Percentiles rank a stretch among this genome's conserved stretches.
phyloP scores from a whole-genome alignment of 1,140 invertebrate genomes.

The Orussus abietinus region DNA sequence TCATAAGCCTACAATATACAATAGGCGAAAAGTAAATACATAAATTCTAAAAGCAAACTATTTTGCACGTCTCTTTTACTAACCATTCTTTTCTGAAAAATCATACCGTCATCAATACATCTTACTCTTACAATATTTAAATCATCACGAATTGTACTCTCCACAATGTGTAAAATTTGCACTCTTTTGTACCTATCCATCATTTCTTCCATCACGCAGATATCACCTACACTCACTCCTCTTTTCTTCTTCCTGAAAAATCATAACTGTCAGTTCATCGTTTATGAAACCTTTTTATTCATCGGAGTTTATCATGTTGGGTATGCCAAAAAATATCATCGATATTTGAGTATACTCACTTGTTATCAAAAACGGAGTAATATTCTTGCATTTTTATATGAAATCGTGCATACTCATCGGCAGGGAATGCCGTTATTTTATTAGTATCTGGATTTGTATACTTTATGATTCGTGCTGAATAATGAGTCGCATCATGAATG shows the following conservation, averaged over 20 bases:
- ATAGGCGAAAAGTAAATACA: slow-evolving; percentile 15
- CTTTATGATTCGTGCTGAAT: slow-evolving; percentile 38
- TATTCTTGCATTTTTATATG: slow-evolving; percentile 27
- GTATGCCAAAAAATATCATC: too few species aligned
- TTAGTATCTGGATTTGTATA: slow-evolving; percentile 17
- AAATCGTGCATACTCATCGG: slow-evolving; percentile 22
- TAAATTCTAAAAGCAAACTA: slow-evolving; percentile 10
- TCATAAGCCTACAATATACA: slow-evolving; percentile 23
- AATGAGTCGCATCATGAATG: slow-evolving; percentile 39
- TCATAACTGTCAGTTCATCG: too few species aligned
- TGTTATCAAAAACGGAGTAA: slow-evolving; percentile 28
- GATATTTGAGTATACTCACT: slow-evolving; percentile 17
- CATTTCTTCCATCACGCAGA: slow-evolving; percentile 29
- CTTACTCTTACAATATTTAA: slow-evolving; percentile 26
- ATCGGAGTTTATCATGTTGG: too few species aligned
- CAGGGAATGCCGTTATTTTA: slow-evolving; percentile 20
- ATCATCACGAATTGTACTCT: slow-evolving; percentile 13
- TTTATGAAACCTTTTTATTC: too few species aligned
- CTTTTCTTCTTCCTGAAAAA: slow-evolving; percentile 21
- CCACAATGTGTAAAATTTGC: slow-evolving; percentile 31
- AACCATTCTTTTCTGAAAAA: slow-evolving; percentile 27
- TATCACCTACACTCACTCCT: slow-evolving; percentile 26
- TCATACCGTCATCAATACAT: slow-evolving; percentile 38
- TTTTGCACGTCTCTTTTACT: slow-evolving; percentile 10
- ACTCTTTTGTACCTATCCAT: slow-evolving; percentile 38